Evolutionary conservation across 2,888 invertebrate genomes (phyloP).

Genomic region (Corbicula japonica): DNA sequence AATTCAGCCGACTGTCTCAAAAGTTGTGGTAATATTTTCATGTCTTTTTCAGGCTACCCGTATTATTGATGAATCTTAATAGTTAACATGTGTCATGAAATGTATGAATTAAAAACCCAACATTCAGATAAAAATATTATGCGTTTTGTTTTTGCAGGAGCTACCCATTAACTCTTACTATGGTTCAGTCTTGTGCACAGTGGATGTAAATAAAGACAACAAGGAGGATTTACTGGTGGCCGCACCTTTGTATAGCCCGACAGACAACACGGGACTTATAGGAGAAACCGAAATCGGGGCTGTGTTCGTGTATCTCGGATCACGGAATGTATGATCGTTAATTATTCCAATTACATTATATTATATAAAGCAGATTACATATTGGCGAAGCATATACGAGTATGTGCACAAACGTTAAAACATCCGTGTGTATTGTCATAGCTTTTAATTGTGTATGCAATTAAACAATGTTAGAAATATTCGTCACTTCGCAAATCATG

Average conservation of each 20-base stretch:
- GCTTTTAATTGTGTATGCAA: no score
- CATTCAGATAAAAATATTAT: no score
- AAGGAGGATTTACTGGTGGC: constrained; percentile 90
- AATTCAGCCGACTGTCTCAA: no score
- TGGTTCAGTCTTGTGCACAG: constrained; percentile 89
- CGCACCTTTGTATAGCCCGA: constrained; percentile 87
- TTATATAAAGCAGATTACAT: neutral
- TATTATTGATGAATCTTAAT: no score
- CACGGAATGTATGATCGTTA: constrained; percentile 13
- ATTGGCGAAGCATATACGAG: neutral
- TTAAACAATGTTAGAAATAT: no score
- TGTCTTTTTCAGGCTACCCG: no score
- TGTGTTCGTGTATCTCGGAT: constrained; percentile 56
- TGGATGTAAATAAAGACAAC: constrained; percentile 90
- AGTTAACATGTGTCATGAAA: no score
- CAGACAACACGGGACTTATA: neutral
- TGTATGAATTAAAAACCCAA: no score
- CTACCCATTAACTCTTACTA: constrained; percentile 89
- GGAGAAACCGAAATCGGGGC: constrained; percentile 40
- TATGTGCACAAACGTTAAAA: no score
- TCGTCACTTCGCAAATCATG: no score
- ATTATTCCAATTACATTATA: neutral
- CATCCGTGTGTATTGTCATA: no score
- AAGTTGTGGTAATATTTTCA: no score
- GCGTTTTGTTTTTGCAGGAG: constrained; percentile 21